Conservation (phyloP, 1,140 invertebrate species). For the Arctopsyche grandis region DNA sequence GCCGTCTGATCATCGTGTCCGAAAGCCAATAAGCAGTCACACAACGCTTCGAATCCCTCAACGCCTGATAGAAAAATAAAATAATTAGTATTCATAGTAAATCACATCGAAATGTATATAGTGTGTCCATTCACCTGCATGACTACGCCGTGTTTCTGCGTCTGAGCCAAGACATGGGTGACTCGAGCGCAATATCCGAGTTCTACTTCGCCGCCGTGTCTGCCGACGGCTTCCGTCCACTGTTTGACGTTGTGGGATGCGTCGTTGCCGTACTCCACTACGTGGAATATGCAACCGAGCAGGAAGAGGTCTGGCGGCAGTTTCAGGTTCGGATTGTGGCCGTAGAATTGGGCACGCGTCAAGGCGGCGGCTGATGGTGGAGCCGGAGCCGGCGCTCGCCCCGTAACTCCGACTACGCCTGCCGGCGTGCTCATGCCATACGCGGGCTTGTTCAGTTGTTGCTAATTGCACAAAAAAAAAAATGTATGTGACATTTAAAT, state of each 20-base stretch:
- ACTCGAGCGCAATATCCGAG: slow-evolving; percentile 82
- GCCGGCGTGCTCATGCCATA: slow-evolving; percentile 39
- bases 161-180: slow-evolving; percentile 92
- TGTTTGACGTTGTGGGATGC: slow-evolving; percentile 70
- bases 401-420: slow-evolving; percentile 50
- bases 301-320: slow-evolving; percentile 89
- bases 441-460: slow-evolving; percentile 17
- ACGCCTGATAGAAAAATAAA: slow-evolving; percentile 66
- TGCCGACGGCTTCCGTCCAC: slow-evolving; percentile 86
- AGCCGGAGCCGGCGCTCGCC: slow-evolving; percentile 60
- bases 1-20: slow-evolving; percentile 85
- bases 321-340: slow-evolving; percentile 87
- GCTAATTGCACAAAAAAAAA: neutral
- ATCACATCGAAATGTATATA: slow-evolving; percentile 31
- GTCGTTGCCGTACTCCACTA: slow-evolving; percentile 77
- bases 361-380: slow-evolving; percentile 65
- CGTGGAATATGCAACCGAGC: slow-evolving; percentile 91
- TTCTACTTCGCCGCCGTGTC: slow-evolving; percentile 92
- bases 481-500: no score
- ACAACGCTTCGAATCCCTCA: slow-evolving; percentile 81
- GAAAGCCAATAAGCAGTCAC: slow-evolving; percentile 96
- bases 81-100: neutral
- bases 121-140: slow-evolving; percentile 74
- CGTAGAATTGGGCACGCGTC: slow-evolving; percentile 80
- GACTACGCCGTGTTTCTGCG: slow-evolving; percentile 87